Conservation (phyloP, 2,113 vertebrate genomes). For the Sprattus sprattus region DNA sequence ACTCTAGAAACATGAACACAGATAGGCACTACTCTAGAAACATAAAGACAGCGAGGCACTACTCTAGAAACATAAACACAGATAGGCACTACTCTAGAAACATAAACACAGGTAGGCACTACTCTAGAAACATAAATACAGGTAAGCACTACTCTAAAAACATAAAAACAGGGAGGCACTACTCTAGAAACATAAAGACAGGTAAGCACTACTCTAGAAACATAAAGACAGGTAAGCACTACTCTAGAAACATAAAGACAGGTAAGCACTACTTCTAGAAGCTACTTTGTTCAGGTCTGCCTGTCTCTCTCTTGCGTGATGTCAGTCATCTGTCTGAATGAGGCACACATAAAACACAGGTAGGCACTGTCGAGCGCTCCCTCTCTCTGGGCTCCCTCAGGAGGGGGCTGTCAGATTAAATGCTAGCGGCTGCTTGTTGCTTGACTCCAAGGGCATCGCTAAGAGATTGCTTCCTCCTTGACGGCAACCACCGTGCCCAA, state of each 20-base stretch:
- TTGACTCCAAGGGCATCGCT: not conserved
- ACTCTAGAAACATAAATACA: no score
- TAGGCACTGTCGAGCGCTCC: not conserved
- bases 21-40: no score
- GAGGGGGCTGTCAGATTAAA: not conserved
- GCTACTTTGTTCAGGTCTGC: not conserved
- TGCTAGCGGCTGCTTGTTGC: not conserved
- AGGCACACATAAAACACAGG: not conserved
- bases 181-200: no score
- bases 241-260: no score
- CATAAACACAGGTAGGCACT: not conserved
- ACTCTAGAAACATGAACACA: no score
- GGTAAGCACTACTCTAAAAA: no score
- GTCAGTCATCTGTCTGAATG: not conserved
- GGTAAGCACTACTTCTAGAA: not conserved
- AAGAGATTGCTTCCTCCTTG: slow-evolving; percentile 4
- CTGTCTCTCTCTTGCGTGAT: not conserved
- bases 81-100: no score
- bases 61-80: no score
- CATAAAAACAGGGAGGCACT: no score
- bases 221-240: no score
- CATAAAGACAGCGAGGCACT: no score
- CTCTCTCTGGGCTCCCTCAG: not conserved
- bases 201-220: no score
- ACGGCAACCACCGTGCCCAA: not conserved